Conservation (phyloP, 2,797 vertebrate species). For the Enteromius trimaculatus region DNA sequence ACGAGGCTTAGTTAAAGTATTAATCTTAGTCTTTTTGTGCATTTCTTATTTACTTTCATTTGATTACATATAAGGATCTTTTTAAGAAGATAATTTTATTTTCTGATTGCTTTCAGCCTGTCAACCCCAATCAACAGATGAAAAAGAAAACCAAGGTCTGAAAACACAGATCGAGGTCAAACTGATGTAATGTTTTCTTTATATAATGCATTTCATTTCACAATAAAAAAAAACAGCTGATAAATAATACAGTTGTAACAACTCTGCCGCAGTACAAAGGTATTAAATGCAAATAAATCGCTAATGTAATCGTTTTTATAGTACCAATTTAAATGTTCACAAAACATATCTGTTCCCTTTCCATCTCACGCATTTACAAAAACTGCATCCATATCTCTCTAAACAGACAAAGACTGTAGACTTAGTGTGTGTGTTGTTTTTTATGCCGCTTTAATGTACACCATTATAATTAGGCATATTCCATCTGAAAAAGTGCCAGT, state of each 20-base stretch:
- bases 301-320: background rate
- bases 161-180: slow-evolving; percentile 94
- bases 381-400: background rate
- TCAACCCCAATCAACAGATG: slow-evolving; percentile 70
- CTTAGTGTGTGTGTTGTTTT: background rate
- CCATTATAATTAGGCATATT: background rate
- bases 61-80: background rate
- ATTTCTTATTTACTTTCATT: background rate
- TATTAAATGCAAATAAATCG: background rate
- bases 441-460: background rate
- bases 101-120: slow-evolving; percentile 42
- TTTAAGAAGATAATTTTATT: background rate
- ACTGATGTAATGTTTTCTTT: background rate
- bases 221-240: background rate
- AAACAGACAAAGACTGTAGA: background rate
- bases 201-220: background rate
- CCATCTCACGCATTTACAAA: slow-evolving; percentile 40
- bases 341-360: slow-evolving; percentile 28
- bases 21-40: background rate
- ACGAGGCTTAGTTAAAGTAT: background rate
- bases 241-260: background rate
- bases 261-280: background rate
- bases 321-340: background rate
- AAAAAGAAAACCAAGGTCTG: slow-evolving; percentile 91
- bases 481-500: background rate